Base-by-base conservation (phyloP, 2,113 vertebrate species). In the Platycercus adscitus region DNA sequence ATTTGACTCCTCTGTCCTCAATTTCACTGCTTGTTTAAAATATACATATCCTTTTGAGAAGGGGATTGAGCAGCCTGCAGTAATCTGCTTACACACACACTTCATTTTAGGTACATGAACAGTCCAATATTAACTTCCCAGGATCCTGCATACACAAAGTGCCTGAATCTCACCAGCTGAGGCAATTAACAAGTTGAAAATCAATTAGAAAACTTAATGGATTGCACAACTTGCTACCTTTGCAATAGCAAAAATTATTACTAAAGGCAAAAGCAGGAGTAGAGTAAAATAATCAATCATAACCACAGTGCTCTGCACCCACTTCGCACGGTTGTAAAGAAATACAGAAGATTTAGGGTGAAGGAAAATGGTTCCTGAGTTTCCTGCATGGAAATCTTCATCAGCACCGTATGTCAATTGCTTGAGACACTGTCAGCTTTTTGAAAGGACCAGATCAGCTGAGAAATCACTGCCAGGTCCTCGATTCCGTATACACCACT, bases 81-180 rank as follows among this genome's bases (percentile, higher is more conserved):
- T 6, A 12, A 60, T 3, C 25, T 11, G 19, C 44, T n/a, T 35
- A 19, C 17, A 71, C 26, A 16, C 1, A 25, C 6, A 2, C 17
- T 55, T 41, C 1, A 1, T 2, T 64, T 26, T 20, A 33, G 53
- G 29, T 7, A 37, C 1, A 6, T 3, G 5, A 44, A 9, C 3
- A 39, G 47, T 17, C 29, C 58, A 3, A 69, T 52, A 10, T 3
- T 4, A 50, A 60, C 33, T 81, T 41, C 65, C 88, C 75, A 19
- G 12, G 37, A 70, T 52, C 33, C 41, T 10, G 2, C 43, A 7
- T 0, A 33, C 10, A 5, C 1, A 3, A 35, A 33, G 11, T 9
- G 65, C 20, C 28, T 7, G 8, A 80, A 61, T 65, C 19, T 68
- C 33, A 33, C 15, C 39, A 76, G 31, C 39, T 11, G 33, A 73